Evolutionary conservation across 2,113 vertebrate species (phyloP).

Genomic region (Catharus fuscescens): DNA sequence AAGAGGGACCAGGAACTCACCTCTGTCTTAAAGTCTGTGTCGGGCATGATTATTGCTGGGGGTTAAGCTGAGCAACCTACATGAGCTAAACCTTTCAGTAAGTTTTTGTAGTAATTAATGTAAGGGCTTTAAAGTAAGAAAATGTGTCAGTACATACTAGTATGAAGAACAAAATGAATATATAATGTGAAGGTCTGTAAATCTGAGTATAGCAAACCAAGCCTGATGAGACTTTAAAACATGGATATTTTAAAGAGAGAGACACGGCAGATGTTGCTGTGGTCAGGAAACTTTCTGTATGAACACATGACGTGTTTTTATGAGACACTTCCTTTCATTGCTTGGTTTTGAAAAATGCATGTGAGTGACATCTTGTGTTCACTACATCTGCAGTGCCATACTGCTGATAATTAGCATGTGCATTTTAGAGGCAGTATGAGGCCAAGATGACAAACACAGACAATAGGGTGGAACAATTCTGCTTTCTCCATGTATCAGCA

Average conservation of each 20-base stretch:
- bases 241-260: background rate
- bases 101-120: background rate
- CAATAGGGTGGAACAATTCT: background rate
- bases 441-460: background rate
- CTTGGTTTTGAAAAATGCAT: background rate
- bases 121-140: background rate
- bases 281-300: background rate
- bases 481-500: background rate
- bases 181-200: background rate
- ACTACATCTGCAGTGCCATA: background rate
- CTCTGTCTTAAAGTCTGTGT: background rate
- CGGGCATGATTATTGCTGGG: background rate
- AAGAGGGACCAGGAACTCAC: background rate
- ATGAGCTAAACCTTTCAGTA: background rate
- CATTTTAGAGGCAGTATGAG: background rate
- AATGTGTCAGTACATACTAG: background rate
- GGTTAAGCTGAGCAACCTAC: background rate
- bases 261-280: background rate
- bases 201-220: background rate
- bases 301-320: rapidly evolving
- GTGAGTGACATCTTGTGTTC: constrained; percentile 31
- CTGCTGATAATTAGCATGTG: background rate
- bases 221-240: background rate
- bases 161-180: background rate
- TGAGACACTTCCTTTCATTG: background rate